Evolutionary conservation across 1,140 invertebrate genomes (phyloP), one percentile per base, ranked within the genome.

Genomic region (Hirudo medicinalis): DNA sequence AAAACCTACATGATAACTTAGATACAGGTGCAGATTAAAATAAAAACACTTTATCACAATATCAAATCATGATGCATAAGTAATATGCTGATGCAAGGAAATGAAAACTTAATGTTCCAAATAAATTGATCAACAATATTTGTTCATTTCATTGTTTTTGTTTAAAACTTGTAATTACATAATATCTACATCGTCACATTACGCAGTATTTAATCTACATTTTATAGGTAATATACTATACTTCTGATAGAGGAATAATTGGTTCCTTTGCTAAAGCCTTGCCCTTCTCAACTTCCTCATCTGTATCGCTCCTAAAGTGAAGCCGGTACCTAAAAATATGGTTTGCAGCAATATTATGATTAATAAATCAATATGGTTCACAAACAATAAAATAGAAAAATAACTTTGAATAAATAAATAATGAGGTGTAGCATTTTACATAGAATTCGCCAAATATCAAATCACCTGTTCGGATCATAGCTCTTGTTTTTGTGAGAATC

Each of bases 281-380:
- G 69, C 78, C 76, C 74, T 77, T 74, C 55, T 80, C 75, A 36
- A 85, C 73, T 74, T 82, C 80, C 72, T 83, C 78, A 66, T 79
- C 77, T 22, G 77, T 77, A 77, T 84, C 80, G 72, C 78, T 77
- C 32, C 79, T 76, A 75, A 85, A 84, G 70, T 80, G 77, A 11
- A 85, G 74, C 32, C 78, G 75, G 75, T 82, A 84, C 70, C 83
- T 81, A 71, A 72, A 75, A 66, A 68, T 57, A 69, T 36, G 71
- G n/a, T 73, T 22, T 19, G 11, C 36, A 25, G 40, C 40, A 15
- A 66, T 67, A 25, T 69, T 20, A 20, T 27, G 19, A 63, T 20
- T 36, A 36, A 71, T 19, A 54, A 36, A 32, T 54, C 54, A 49
- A 17, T 55, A 17, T 15, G 27, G 20, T 36, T 6, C 13, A 67